Base-by-base conservation (phyloP, 2,797 vertebrate species). In the Vireo griseus region DNA sequence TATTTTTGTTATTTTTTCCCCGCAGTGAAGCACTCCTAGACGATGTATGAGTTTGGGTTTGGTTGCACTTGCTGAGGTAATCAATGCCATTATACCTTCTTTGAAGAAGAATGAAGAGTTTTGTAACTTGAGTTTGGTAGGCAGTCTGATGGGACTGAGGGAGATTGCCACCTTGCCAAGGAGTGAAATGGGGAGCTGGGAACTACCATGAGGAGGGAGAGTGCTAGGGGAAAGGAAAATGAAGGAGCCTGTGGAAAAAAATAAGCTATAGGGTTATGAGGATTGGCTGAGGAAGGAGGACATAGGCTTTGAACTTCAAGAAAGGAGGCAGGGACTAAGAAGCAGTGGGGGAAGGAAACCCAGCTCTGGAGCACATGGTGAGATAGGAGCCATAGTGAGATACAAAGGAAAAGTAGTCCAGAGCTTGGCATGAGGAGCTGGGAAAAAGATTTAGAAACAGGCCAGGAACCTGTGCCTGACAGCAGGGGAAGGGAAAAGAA, bases 381-480 rank as follows among this genome's bases (percentile, higher is more conserved):
- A n/a, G n/a, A n/a, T 35, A 52, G 59, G 3, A 92, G 81, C 91
- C 89, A 80, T 31, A 48, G 44, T 51, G 74, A 87, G 52, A 85
- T 65, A 55, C 45, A 94, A 85, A 92, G 52, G 71, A 52, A 82
- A 69, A 94, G 89, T 31, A 94, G 61, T 77, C 26, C 72, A 77
- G 84, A 85, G 37, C 42, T 80, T 94, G 95, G 92, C 92, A 71
- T 40, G 29, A 68, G 28, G 37, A 71, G n/a, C 87, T 72, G 76
- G 80, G 85, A 91, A 94, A 35, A 90, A 94, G 94, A 94, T 94
- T 94, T 91, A 96, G 71, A 94, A 94, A 83, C 63, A 71, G 75
- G 57, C 90, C 69, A 90, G 68, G 77, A 96, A 96, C 96, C 95
- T 96, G 96, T 13, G 51, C 82, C 80, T 93, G 94, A 77, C 72